These are phyloP conservation scores for Pseudomyrmex sp. DNA, from an alignment of 1,140 invertebrate species.

Conservation along the genomic window DNA sequence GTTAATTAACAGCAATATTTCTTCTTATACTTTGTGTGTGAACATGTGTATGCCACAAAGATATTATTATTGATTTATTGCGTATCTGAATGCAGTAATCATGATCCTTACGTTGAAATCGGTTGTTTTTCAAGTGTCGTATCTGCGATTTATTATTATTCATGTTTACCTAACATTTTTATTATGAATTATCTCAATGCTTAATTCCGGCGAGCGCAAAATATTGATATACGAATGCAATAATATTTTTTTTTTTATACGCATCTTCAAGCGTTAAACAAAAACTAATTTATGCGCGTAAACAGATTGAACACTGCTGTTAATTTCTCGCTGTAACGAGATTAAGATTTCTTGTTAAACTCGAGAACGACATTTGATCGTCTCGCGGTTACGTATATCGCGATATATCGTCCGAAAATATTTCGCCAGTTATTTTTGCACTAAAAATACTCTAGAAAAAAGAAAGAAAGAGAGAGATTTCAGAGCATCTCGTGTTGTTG, in stretches of 20 bases:
- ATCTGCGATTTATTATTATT: neutral
- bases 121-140: neutral
- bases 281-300: neutral
- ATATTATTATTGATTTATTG: too few relatives aligned
- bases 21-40: neutral
- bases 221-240: constrained; percentile 14
- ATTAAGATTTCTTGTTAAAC: neutral
- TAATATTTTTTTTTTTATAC: constrained; percentile 21
- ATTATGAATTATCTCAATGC: neutral
- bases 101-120: neutral
- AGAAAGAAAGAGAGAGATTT: too few relatives aligned
- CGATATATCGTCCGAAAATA: constrained; percentile 5
- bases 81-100: too few relatives aligned
- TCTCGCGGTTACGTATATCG: neutral
- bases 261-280: neutral
- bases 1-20: neutral
- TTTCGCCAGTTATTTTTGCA: neutral
- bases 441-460: constrained; percentile 4
- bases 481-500: too few relatives aligned
- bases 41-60: too few relatives aligned
- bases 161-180: neutral
- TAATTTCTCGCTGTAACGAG: neutral
- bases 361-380: constrained; percentile 13
- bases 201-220: constrained; percentile 9
- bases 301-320: neutral